Percentiles rank a stretch among this genome's conserved stretches.
These are phyloP conservation scores for Parapsyche elsis DNA, from an alignment of 1,140 invertebrate species.

Conservation along the genomic window DNA sequence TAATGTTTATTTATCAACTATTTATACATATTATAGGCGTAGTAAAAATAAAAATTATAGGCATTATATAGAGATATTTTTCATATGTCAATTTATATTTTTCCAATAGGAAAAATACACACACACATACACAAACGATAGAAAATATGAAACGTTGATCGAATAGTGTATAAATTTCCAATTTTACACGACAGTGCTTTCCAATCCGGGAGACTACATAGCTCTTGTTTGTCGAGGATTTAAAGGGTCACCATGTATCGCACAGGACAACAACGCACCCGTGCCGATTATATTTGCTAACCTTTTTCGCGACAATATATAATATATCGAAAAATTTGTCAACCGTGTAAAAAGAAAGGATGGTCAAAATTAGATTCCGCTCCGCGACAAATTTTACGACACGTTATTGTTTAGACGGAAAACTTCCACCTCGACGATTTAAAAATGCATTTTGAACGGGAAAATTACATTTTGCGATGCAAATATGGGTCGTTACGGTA, in stretches of 20 bases:
- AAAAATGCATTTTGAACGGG: too few relatives aligned
- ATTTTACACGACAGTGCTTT: constrained; percentile 25
- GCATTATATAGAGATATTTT: background rate
- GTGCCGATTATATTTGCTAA: constrained; percentile 25
- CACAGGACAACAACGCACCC: background rate
- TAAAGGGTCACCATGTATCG: constrained; percentile 16
- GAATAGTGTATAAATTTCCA: constrained; percentile 26
- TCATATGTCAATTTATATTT: background rate
- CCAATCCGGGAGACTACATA: background rate
- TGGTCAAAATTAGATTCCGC: too few relatives aligned
- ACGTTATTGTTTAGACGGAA: too few relatives aligned
- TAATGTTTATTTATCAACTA: too few relatives aligned
- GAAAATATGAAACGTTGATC: constrained; percentile 26
- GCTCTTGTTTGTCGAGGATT: constrained; percentile 31
- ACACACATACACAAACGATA: background rate
- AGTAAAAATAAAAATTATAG: too few relatives aligned
- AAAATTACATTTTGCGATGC: too few relatives aligned
- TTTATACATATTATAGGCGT: too few relatives aligned
- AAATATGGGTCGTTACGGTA: background rate
- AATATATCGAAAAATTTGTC: too few relatives aligned
- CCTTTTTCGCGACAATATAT: background rate
- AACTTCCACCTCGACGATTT: too few relatives aligned
- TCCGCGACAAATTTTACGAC: too few relatives aligned
- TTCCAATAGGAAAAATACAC: constrained; percentile 16
- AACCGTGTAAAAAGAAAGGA: too few relatives aligned